A percentile compares a stretch with the other conserved stretches of the same genome.
Conservation (phyloP, 1,140 invertebrate species). For the Trichonephila inaurata region DNA sequence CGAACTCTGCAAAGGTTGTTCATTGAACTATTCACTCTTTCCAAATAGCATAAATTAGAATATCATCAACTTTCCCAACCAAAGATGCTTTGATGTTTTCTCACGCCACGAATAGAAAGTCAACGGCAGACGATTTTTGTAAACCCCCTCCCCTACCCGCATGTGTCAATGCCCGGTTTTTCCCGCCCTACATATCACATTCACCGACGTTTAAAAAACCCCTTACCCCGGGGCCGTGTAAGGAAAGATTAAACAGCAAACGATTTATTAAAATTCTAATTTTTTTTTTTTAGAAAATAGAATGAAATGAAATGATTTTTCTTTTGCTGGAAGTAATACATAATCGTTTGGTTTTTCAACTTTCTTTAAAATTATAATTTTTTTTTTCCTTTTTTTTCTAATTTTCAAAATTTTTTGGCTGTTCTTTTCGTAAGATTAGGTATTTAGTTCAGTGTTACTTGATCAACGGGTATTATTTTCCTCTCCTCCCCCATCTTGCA, state of each 20-base stretch:
- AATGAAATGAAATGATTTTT: not conserved
- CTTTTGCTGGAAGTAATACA: not conserved
- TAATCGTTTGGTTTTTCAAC: constrained; percentile 5
- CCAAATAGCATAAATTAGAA: not conserved
- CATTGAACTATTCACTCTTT: not conserved
- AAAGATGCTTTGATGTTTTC: not conserved
- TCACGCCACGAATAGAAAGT: constrained; percentile 44
- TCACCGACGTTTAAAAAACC: not conserved
- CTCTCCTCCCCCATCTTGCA: not conserved
- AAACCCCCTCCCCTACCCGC: constrained; percentile 35
- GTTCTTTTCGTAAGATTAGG: not conserved
- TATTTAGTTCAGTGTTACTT: constrained; percentile 31
- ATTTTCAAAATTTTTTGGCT: not conserved
- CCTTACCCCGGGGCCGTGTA: not conserved
- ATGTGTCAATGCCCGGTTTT: constrained; percentile 68
- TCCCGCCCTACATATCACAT: constrained; percentile 58
- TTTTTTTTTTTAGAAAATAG: not conserved
- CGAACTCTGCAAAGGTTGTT: not conserved
- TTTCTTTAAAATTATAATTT: not conserved
- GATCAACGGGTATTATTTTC: not conserved
- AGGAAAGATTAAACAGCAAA: constrained; percentile 8
- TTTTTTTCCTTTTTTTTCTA: not conserved
- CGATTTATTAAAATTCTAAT: not conserved
- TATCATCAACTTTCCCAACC: not conserved
- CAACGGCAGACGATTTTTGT: constrained; percentile 32